Conservation (phyloP, 2,888 invertebrate species). For the Lysandra bellargus region DNA sequence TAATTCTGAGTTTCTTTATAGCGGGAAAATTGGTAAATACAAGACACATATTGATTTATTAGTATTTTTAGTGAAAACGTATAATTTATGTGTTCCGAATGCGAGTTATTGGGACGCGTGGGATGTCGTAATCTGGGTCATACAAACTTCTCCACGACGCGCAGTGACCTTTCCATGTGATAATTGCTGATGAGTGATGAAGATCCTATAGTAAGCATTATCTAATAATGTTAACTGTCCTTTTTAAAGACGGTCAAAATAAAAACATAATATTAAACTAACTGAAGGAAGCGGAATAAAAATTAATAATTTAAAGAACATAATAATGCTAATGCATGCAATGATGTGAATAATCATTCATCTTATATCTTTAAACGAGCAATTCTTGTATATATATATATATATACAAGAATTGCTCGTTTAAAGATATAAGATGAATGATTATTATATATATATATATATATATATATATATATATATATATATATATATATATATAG, state of each 20-base stretch:
- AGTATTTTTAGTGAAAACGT: not conserved
- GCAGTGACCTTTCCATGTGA: constrained; percentile 3
- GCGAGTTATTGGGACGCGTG: constrained; percentile 25
- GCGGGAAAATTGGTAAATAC: not conserved
- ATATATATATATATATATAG: too few relatives aligned
- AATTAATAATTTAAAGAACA: too few relatives aligned
- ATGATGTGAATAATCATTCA: too few relatives aligned
- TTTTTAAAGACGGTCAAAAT: too few relatives aligned
- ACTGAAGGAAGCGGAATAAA: too few relatives aligned
- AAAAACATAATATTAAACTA: not conserved
- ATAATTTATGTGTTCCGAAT: not conserved
- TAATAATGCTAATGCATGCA: too few relatives aligned
- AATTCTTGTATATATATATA: too few relatives aligned
- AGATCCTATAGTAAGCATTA: not conserved
- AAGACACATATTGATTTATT: not conserved
- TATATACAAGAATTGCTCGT: too few relatives aligned
- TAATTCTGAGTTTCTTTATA: not conserved
- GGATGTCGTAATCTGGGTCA: constrained; percentile 30
- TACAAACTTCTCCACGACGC: not conserved
- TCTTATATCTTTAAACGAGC: too few relatives aligned
- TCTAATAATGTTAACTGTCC: not conserved
- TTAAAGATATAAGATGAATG: too few relatives aligned
- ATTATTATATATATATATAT: too few relatives aligned
- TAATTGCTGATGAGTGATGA: not conserved
- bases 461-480: too few relatives aligned